A percentile compares a stretch with the other conserved stretches of the same genome.
Evolutionary conservation across 53 echinoderm and acorn worm species (phyloP).

Genomic region (Patiria pectinifera): DNA sequence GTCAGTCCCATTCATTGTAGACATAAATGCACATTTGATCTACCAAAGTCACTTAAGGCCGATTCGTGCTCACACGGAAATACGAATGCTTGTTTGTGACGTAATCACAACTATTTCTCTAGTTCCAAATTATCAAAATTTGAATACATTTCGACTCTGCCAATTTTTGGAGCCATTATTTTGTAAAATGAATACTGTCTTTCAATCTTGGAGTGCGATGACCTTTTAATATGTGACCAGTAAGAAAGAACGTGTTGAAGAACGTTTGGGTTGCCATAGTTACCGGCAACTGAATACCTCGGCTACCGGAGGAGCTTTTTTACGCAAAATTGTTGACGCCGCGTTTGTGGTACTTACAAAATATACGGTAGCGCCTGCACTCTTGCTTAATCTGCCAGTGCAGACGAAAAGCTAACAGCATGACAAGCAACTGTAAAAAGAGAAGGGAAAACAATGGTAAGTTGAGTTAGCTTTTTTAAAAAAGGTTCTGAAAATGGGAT

Average conservation of each 20-base stretch:
- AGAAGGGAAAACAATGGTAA: slow-evolving; percentile 1
- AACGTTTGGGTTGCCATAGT: neutral
- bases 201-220: too few relatives aligned
- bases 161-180: too few relatives aligned
- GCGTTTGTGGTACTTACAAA: slow-evolving; percentile 53
- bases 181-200: too few relatives aligned
- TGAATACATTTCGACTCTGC: too few relatives aligned
- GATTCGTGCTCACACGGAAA: too few relatives aligned
- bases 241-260: neutral
- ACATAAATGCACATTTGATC: too few relatives aligned
- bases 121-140: too few relatives aligned
- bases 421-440: slow-evolving; percentile 77
- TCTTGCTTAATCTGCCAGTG: slow-evolving; percentile 89
- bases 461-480: neutral
- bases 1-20: too few relatives aligned
- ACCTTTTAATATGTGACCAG: too few relatives aligned
- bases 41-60: too few relatives aligned
- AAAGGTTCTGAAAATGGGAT: neutral
- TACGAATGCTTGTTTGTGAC: too few relatives aligned
- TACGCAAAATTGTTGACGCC: slow-evolving; percentile 61
- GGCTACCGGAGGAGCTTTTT: neutral
- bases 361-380: slow-evolving; percentile 60
- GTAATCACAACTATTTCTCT: too few relatives aligned
- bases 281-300: neutral
- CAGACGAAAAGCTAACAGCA: slow-evolving; percentile 84